Evolutionary conservation across 2,888 invertebrate genomes (phyloP), one percentile per base, ranked within the genome.

Genomic region (Cerceris ruficornis): DNA sequence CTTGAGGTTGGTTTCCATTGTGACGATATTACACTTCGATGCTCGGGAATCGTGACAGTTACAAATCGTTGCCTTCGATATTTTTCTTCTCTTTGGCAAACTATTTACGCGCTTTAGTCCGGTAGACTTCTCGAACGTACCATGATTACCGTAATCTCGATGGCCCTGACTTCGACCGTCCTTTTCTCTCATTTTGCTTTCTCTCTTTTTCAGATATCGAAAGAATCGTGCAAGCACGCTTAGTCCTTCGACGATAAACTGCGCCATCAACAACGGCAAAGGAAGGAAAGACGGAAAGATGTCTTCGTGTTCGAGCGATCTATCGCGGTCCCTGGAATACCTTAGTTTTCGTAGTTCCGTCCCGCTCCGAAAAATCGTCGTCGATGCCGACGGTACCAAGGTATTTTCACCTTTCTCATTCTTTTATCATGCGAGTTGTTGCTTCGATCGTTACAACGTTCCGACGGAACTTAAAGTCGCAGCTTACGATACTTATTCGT

Each of bases 341-440:
- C 93, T 95, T 66, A 96, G 96, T 92, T 97, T 96, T 91, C 94
- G 96, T 82, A 96, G 96, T 89, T 96, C 95, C 86, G 94, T 97
- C 74, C 96, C 97, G 4, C 92, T 96, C 55, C 93, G 95, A 86
- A 96, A 95, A 93, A 95, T 97, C 76, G 94, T 96, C 64, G 97
- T 98, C 43, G 98, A 98, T 92, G 94, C 95, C 57, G 96, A 97
- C 90, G 94, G 95, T 69, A 94, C 95, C 64, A 97, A 97, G 94
- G 96, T 96, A 93, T 93, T 11, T 17, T 7, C 4, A 28, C 28
- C 28, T 28, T 28, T 28, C 28, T 28, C 28, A 2, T 28, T 28
- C 28, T 28, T 28, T 28, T 28, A 28, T 28, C 28, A 4, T 28
- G 28, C 28, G 2, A 28, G 1, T 28, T 28, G 28, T 4, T 28